phyloP scores from a whole-genome alignment of 2,888 invertebrate genomes.

The Linyphia triangularis region DNA sequence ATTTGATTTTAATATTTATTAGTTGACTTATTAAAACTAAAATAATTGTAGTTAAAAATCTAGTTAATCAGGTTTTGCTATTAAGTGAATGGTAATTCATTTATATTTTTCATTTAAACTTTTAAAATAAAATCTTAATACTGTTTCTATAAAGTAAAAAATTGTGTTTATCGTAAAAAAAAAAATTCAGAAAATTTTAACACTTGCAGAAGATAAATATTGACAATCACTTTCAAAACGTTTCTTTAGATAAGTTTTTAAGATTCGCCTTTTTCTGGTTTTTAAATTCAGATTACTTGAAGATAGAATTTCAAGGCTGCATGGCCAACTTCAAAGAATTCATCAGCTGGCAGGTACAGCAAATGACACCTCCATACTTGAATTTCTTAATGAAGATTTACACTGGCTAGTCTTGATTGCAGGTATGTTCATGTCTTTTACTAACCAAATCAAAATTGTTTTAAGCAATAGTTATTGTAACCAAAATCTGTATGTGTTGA shows the following conservation, averaged over 20 bases:
- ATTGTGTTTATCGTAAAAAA: background rate
- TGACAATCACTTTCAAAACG: background rate
- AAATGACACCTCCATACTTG: slow-evolving; percentile 77
- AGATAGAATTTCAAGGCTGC: slow-evolving; percentile 83
- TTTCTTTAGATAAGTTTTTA: background rate
- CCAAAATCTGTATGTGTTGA: too few relatives aligned
- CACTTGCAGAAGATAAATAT: background rate
- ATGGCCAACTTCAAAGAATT: slow-evolving; percentile 81
- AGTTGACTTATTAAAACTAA: background rate
- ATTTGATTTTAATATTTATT: background rate
- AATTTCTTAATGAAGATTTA: slow-evolving; percentile 90
- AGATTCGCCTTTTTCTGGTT: background rate
- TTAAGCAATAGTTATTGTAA: too few relatives aligned
- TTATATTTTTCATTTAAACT: too few relatives aligned
- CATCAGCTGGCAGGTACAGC: slow-evolving; percentile 78
- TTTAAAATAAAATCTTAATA: too few relatives aligned
- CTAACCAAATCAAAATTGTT: too few relatives aligned
- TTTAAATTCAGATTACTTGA: slow-evolving; percentile 82
- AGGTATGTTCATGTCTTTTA: slow-evolving; percentile 79
- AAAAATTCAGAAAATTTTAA: too few relatives aligned
- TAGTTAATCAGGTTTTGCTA: background rate
- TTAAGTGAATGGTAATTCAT: background rate
- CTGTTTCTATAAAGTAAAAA: too few relatives aligned
- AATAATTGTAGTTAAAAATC: background rate
- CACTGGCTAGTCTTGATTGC: slow-evolving; percentile 92